Base-by-base conservation (phyloP, 1,140 invertebrate species). In the Drosophila nasuta region DNA sequence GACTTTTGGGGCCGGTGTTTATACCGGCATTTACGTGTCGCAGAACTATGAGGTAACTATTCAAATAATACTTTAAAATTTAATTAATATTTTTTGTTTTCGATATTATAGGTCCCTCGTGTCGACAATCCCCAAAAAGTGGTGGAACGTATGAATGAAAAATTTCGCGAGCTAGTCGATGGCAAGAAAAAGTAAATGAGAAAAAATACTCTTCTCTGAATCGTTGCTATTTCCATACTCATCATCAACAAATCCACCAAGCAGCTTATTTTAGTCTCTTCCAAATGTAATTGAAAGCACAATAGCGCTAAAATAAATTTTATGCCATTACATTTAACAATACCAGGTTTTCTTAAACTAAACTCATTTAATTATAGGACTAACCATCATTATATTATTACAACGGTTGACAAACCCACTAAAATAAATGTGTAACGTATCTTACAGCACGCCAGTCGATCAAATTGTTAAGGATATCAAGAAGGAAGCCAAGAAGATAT, bases 31-130 rank as follows among this genome's bases (percentile, higher is more conserved):
- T 64, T 97, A 97, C 86, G 83, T 97, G 65, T 94, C 94, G 67
- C 96, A 97, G 94, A 97, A 97, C 93, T 97, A 97, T 93, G 94
- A 97, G 93, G 96, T 97, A 94, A 92, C 91, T 48, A 28, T 6
- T 13, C 3, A 57, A 0, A 30, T 3, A 11, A 52, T 8, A 15
- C 7, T 1, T 8, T 13, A n/a, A 1, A 15, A n/a, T 7, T 25
- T 25, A 33, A 17, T 20, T 20, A 8, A 25, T 8, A 41, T 1
- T 33, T n/a, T 1, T 58, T 70, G 25, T 56, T 49, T 77, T 77
- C 41, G 54, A 67, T 73, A 94, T 94, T 69, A 2, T 91, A 97
- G 96, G 94, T 97, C 71, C 96, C 96, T 10, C 95, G 95, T 92
- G 95, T 97, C 0, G 96, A 97, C 92, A 96, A 97, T 75, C 97